A percentile compares a stretch with the other conserved stretches of the same genome.
phyloP scores from a whole-genome alignment of 2,113 vertebrate genomes.

The Gopherus flavomarginatus region DNA sequence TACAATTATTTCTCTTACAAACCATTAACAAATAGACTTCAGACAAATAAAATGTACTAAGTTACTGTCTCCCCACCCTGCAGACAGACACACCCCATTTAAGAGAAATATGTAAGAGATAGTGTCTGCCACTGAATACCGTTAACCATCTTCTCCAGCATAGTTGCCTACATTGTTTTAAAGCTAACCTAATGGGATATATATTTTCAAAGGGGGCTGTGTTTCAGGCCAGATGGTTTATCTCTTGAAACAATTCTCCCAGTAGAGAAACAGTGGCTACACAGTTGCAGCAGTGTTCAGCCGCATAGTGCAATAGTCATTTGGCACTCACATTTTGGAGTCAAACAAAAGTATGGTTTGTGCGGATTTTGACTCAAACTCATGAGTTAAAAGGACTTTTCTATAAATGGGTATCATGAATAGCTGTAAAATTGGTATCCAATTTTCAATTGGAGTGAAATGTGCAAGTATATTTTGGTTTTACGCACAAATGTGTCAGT shows the following conservation, averaged over 20 bases:
- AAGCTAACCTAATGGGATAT: constrained; percentile 81
- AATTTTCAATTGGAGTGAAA: constrained; percentile 60
- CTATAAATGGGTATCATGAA: constrained; percentile 62
- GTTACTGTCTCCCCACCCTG: not conserved
- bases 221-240: constrained; percentile 86
- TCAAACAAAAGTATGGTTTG: constrained; percentile 82
- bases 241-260: constrained; percentile 80
- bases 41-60: not conserved
- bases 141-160: constrained; percentile 73
- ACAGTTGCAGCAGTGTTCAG: constrained; percentile 82
- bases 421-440: constrained; percentile 67
- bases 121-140: constrained; percentile 69
- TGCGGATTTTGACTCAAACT: constrained; percentile 75
- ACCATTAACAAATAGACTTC: not conserved
- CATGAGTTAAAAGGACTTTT: constrained; percentile 66
- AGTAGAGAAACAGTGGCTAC: constrained; percentile 78
- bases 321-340: constrained; percentile 83
- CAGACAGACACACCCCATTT: constrained; percentile 36
- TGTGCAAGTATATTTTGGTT: constrained; percentile 61
- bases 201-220: constrained; percentile 84
- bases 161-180: constrained; percentile 75
- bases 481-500: constrained; percentile 60
- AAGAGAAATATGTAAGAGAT: constrained; percentile 57
- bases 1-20: not conserved
- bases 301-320: constrained; percentile 72